Conservation (phyloP, 2,888 invertebrate species). For the Lysandra coridon region DNA sequence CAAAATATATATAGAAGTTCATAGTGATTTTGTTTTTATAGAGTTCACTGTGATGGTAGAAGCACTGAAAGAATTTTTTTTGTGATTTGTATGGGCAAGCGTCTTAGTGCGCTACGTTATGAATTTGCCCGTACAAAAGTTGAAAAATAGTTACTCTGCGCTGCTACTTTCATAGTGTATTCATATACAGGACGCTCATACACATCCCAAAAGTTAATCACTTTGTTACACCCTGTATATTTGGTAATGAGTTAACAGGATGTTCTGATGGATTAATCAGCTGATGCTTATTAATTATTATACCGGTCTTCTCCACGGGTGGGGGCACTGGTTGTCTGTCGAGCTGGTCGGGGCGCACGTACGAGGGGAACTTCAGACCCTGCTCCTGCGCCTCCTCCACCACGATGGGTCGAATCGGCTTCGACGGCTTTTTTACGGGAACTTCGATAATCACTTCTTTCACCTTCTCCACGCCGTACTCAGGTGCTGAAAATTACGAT, state of each 20-base stretch:
- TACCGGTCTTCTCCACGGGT: constrained; percentile 32
- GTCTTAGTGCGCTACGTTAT: no score
- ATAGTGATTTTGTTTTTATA: no score
- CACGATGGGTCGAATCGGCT: not conserved
- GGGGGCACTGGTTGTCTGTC: constrained; percentile 36
- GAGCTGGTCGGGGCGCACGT: constrained; percentile 36
- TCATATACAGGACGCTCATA: no score
- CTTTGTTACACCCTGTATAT: no score
- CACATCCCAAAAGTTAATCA: no score
- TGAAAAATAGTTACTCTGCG: no score
- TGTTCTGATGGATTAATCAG: not conserved
- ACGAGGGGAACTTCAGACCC: constrained; percentile 36
- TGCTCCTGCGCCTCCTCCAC: not conserved
- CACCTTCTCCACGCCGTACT: constrained; percentile 2
- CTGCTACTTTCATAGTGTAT: no score
- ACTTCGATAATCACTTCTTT: constrained; percentile 2
- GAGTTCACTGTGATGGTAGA: no score
- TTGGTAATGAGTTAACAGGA: not conserved
- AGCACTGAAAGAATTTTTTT: no score
- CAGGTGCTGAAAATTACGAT: not conserved
- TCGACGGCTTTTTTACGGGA: not conserved
- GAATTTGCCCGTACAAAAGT: no score
- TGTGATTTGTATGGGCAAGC: no score
- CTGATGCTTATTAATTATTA: not conserved
- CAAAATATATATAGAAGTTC: no score